Evolutionary conservation across 1,140 invertebrate species (phyloP), one percentile per base, ranked within the genome.

Genomic region (silkworm (Bombyx mori)): DNA sequence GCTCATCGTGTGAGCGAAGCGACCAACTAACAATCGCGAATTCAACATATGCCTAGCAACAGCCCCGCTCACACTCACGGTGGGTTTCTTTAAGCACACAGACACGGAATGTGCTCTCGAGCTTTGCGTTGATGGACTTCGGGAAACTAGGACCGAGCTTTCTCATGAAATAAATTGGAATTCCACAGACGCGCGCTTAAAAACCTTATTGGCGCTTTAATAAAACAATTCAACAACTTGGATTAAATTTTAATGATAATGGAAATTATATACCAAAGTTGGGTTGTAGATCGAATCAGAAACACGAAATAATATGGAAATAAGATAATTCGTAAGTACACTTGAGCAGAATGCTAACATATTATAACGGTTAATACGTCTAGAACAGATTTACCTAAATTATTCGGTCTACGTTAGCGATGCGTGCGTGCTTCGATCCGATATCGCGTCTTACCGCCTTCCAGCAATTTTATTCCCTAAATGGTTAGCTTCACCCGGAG

Each of bases 331-430:
- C 70, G 60, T 67, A 62, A 57, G 68, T 65, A 52, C 66, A 55
- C 63, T 60, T 55, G 71, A 58, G 58, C 63, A 60, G 77, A 86
- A 86, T 84, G 60, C 62, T 79, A 84, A 80, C 60, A 56, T 66
- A 56, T 45, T 69, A 58, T 86, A 86, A 86, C 82, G 82, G 82
- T 82, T 63, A 53, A 68, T 61, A 65, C 62, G 80, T 82, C 76
- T 79, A 74, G 70, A 69, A 67, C 66, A 71, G 78, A 81, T 78
- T 81, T 81, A 77, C 71, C 76, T 82, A 81, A 83, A 79, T 80
- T 86, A 83, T 84, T 84, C 79, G 73, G 73, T 73, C 65, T 76
- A 75, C 75, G 78, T 83, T 79, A 58, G 65, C 63, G 44, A 64
- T 72, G 69, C 71, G 68, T 81, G 75, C 70, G 65, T 68, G 66